Base-by-base conservation (phyloP, 2,113 vertebrate species). In the Balaenoptera acutorostrata region DNA sequence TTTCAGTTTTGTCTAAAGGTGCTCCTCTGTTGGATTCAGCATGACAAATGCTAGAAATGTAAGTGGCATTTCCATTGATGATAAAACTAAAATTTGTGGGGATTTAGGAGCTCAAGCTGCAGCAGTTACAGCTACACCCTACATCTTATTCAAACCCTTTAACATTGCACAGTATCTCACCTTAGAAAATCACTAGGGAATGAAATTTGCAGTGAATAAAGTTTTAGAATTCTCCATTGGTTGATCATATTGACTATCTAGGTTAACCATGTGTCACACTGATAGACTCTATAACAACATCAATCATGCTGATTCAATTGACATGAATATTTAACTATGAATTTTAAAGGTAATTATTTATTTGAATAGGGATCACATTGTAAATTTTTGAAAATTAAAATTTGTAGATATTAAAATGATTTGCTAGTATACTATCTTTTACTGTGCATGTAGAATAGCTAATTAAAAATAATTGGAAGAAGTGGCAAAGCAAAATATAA, bases 191-290 rank as follows among this genome's bases (percentile, higher is more conserved):
- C 49, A 95, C 13, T 36, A 66, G 27, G 66, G 75, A 95, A 97
- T 97, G 1, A 97, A 92, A 96, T 92, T 93, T 97, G 55, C 69
- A 97, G 0, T 92, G 71, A 93, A 87, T 85, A 36, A 92, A 85
- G 33, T 88, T 89, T 97, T 86, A 17, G 46, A 88, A 96, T 41
- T 97, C 27, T 82, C 33, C 41, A n/a, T 97, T 98, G 91, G 77
- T 78, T 96, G 86, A 95, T 88, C 63, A 4, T 95, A 93, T 95
- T 87, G 44, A 92, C 80, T 91, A 96, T 92, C 66, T 82, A 41
- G 21, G 92, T 88, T 95, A 87, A 93, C 82, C 20, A 52, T 95
- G 77, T 96, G 4, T 94, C 75, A 97, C 77, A 31, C 0, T 44
- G 84, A 96, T 36, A 72, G 21, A 44, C 25, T n/a, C 57, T 92